Conservation (phyloP, 2,797 vertebrate genomes). For the Cynodonichthys magdalenae region DNA sequence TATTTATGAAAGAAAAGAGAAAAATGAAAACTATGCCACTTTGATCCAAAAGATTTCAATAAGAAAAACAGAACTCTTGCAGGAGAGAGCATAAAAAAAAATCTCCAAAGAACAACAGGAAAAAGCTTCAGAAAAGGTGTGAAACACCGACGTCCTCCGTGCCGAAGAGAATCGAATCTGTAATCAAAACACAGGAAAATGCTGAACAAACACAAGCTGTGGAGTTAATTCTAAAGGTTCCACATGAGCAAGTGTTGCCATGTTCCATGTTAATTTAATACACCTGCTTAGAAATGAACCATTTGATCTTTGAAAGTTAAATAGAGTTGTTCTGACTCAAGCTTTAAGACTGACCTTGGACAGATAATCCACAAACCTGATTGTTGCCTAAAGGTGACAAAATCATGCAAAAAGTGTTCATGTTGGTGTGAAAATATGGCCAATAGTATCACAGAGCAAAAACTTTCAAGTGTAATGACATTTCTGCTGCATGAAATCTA, state of each 20-base stretch:
- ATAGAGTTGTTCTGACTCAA: neutral
- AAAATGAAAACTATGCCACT: neutral
- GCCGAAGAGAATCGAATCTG: neutral
- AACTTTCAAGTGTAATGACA: constrained; percentile 9
- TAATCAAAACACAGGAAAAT: neutral
- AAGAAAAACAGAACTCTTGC: neutral
- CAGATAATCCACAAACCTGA: too few species aligned
- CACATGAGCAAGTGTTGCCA: neutral
- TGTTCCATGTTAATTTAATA: neutral
- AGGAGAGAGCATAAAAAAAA: neutral
- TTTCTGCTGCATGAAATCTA: constrained; percentile 20
- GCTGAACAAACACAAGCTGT: neutral
- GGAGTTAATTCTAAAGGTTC: neutral
- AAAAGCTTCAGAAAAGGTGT: neutral
- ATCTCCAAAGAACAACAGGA: neutral
- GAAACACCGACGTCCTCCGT: neutral
- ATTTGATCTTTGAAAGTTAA: neutral
- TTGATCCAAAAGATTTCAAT: neutral
- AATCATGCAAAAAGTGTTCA: neutral
- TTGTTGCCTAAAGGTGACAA: neutral
- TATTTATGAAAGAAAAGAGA: neutral
- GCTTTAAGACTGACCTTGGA: too few species aligned
- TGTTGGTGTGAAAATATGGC: neutral
- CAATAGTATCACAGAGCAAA: constrained; percentile 15
- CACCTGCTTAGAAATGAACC: neutral